phyloP scores from a whole-genome alignment of 1,140 invertebrate species.

The Cyrtorhinus lividipennis region DNA sequence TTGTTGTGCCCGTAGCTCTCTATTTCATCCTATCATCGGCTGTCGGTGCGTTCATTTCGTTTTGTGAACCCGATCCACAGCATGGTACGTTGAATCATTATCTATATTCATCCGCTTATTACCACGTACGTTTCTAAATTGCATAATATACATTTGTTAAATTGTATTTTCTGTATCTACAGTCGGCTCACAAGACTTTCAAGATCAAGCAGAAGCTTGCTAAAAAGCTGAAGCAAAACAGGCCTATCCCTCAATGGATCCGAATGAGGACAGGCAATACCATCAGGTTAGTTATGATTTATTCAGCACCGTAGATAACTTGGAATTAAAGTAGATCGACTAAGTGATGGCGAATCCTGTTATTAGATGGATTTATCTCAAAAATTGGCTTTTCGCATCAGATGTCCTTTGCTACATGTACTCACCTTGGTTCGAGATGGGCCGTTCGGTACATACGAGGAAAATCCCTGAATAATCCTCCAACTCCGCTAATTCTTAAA shows the following conservation, averaged over 20 bases:
- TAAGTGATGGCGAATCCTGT: background rate
- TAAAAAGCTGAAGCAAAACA: constrained; percentile 95
- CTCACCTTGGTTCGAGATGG: background rate
- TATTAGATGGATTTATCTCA: background rate
- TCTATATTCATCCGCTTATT: background rate
- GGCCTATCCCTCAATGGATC: constrained; percentile 98
- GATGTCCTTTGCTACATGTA: background rate
- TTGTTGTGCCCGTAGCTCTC: too few species aligned
- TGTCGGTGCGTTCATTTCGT: too few species aligned
- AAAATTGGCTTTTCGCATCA: constrained; percentile 21
- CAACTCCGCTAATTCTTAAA: too few species aligned
- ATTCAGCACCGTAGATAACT: too few species aligned
- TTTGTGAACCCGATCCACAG: too few species aligned
- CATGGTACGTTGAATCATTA: too few species aligned
- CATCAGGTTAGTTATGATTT: constrained; percentile 80
- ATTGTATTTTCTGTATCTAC: constrained; percentile 18
- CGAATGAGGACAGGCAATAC: constrained; percentile 96
- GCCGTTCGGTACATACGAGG: too few species aligned
- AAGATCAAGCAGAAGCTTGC: constrained; percentile 94
- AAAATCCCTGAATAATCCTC: too few species aligned
- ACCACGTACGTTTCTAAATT: background rate
- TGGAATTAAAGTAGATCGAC: background rate
- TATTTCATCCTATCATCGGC: too few species aligned
- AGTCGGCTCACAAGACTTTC: constrained; percentile 97
- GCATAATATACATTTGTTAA: background rate